A percentile compares a stretch with the other conserved stretches of the same genome.
Evolutionary conservation across 2,888 invertebrate genomes (phyloP).

Genomic region (Gerris lacustris): DNA sequence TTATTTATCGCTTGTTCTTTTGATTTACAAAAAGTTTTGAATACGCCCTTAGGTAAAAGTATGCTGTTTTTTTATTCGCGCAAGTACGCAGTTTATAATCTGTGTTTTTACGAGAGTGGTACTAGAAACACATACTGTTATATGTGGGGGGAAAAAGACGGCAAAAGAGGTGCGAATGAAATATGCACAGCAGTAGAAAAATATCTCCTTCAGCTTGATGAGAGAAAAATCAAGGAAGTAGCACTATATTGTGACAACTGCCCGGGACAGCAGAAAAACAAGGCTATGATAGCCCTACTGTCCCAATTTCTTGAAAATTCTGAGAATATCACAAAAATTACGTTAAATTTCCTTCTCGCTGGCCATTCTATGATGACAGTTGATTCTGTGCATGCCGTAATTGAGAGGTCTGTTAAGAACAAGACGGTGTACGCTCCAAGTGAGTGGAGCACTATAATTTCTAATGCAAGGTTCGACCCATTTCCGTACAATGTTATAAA

Average conservation of each 20-base stretch:
- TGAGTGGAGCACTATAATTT: slow-evolving; percentile 25
- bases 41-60: slow-evolving; percentile 30
- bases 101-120: slow-evolving; percentile 29
- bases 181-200: slow-evolving; percentile 29
- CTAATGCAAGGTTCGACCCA: slow-evolving; percentile 17
- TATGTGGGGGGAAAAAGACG: slow-evolving; percentile 32
- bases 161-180: slow-evolving; percentile 31
- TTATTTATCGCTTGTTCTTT: too few relatives aligned
- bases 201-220: slow-evolving; percentile 31
- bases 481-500: neutral
- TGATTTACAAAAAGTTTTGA: slow-evolving; percentile 31
- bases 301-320: slow-evolving; percentile 21
- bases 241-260: slow-evolving; percentile 28
- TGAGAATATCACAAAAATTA: slow-evolving; percentile 27
- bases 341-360: slow-evolving; percentile 32
- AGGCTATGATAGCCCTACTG: slow-evolving; percentile 21
- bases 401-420: slow-evolving; percentile 22
- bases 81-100: slow-evolving; percentile 30
- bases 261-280: slow-evolving; percentile 27
- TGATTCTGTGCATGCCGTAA: slow-evolving; percentile 25
- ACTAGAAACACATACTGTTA: slow-evolving; percentile 28
- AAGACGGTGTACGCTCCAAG: slow-evolving; percentile 25
- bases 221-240: slow-evolving; percentile 19
- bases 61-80: slow-evolving; percentile 29
- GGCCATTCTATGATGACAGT: slow-evolving; percentile 34